phyloP scores from a whole-genome alignment of 2,888 invertebrate genomes.

The Caenorhabditis becei region DNA sequence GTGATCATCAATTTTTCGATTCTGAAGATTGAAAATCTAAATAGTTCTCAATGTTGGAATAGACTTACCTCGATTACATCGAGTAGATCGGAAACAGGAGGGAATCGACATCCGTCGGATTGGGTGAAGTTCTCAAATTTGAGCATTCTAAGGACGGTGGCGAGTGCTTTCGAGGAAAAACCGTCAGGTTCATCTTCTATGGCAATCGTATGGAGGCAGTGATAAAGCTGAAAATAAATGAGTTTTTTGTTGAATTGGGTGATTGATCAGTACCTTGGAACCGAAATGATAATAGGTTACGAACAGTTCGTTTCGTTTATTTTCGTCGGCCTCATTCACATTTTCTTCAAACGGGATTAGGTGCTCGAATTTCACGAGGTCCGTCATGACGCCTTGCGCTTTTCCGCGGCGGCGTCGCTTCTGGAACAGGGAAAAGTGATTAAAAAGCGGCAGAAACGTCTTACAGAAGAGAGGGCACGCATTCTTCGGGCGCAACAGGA shows the following conservation, averaged over 20 bases:
- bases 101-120: slow-evolving; percentile 11
- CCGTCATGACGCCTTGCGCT: slow-evolving; percentile 22
- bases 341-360: slow-evolving; percentile 43
- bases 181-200: slow-evolving; percentile 17
- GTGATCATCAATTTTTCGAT: slow-evolving; percentile 20
- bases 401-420: slow-evolving; percentile 17
- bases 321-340: slow-evolving; percentile 12
- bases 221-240: slow-evolving; percentile 24
- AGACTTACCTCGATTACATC: slow-evolving; percentile 40
- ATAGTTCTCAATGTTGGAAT: background rate
- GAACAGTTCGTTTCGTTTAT: slow-evolving; percentile 22
- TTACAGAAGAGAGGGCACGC: slow-evolving; percentile 21
- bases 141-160: slow-evolving; percentile 18
- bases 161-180: background rate
- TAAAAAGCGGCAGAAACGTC: background rate
- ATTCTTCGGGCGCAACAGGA: slow-evolving; percentile 22
- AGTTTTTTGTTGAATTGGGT: too few relatives aligned
- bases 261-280: slow-evolving; percentile 14
- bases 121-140: slow-evolving; percentile 25
- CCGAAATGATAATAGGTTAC: slow-evolving; percentile 41
- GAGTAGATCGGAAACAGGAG: slow-evolving; percentile 34
- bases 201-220: slow-evolving; percentile 29
- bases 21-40: slow-evolving; percentile 30
- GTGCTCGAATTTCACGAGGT: slow-evolving; percentile 41
- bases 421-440: slow-evolving; percentile 7